phyloP scores from a whole-genome alignment of 2,113 vertebrate species.

The Martes martes region DNA sequence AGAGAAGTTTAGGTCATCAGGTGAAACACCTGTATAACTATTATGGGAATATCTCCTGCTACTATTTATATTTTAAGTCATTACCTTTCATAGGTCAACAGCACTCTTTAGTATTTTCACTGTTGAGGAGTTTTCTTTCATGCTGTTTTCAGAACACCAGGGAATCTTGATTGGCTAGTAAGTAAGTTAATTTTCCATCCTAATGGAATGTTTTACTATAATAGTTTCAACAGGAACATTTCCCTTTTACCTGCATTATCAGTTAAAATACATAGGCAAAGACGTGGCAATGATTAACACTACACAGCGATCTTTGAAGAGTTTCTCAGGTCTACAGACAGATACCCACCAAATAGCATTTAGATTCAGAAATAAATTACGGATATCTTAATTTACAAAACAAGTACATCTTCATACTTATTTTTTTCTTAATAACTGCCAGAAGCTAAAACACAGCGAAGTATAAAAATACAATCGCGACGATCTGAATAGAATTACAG shows the following conservation, averaged over 20 bases:
- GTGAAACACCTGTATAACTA: constrained; percentile 69
- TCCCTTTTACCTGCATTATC: constrained; percentile 13
- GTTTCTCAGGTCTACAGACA: constrained; percentile 38
- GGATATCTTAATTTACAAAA: constrained; percentile 66
- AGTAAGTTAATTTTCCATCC: constrained; percentile 69
- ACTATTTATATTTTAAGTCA: constrained; percentile 59
- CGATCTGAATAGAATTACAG: constrained; percentile 59
- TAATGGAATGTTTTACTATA: constrained; percentile 55
- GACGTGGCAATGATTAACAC: background rate
- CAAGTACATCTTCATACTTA: constrained; percentile 59
- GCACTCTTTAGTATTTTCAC: constrained; percentile 23
- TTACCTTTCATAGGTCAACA: constrained; percentile 59
- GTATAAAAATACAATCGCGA: constrained; percentile 55
- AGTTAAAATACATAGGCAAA: background rate
- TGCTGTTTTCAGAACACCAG: constrained; percentile 61
- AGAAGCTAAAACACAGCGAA: constrained; percentile 65
- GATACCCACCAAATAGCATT: constrained; percentile 58
- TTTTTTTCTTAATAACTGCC: constrained; percentile 66
- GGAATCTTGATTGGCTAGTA: constrained; percentile 62
- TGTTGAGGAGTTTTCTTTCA: constrained; percentile 59
- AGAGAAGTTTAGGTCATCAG: constrained; percentile 55
- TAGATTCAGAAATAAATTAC: constrained; percentile 40
- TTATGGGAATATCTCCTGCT: constrained; percentile 64
- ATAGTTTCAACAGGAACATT: constrained; percentile 67
- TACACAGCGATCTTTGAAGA: constrained; percentile 33